Conservation (phyloP, 92 coral and sea anemone genomes). For the Porites cylindrica region DNA sequence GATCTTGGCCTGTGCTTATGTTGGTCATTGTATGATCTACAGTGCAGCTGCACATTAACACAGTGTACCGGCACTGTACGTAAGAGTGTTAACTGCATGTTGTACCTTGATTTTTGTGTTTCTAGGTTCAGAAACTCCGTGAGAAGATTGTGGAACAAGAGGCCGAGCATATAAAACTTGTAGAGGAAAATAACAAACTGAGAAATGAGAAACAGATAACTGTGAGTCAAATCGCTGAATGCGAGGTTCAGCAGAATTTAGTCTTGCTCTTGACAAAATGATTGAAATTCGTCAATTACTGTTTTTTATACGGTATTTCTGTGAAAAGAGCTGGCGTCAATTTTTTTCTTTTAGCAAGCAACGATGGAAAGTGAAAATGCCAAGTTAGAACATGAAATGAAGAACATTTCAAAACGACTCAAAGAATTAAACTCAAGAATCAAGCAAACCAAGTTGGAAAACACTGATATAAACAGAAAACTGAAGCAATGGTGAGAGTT, state of each 20-base stretch:
- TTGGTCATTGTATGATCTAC: too few species aligned
- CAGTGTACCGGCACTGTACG: background rate
- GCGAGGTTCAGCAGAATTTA: background rate
- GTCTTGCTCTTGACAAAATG: too few species aligned
- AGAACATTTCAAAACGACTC: slow-evolving; percentile 49
- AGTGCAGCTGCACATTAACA: too few species aligned
- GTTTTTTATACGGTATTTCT: too few species aligned
- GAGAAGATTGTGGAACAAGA: slow-evolving; percentile 93
- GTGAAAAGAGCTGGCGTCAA: too few species aligned
- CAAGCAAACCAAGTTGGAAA: slow-evolving; percentile 73
- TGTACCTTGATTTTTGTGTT: background rate
- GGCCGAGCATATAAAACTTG: slow-evolving; percentile 85
- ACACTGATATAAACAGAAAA: slow-evolving; percentile 41
- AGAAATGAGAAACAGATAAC: slow-evolving; percentile 73
- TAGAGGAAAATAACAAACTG: slow-evolving; percentile 85
- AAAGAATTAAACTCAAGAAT: slow-evolving; percentile 73
- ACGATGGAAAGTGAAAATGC: slow-evolving; percentile 77
- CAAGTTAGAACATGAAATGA: slow-evolving; percentile 72
- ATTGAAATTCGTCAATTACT: too few species aligned
- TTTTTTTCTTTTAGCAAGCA: slow-evolving; percentile 58
- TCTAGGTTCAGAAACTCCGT: slow-evolving; percentile 80
- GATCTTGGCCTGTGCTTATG: background rate
- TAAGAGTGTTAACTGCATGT: background rate
- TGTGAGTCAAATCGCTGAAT: slow-evolving; percentile 56
- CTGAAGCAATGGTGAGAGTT: slow-evolving; percentile 71